These are phyloP conservation scores for Zhengitettix transpicula DNA, from an alignment of 2,888 invertebrate species.

Conservation along the genomic window DNA sequence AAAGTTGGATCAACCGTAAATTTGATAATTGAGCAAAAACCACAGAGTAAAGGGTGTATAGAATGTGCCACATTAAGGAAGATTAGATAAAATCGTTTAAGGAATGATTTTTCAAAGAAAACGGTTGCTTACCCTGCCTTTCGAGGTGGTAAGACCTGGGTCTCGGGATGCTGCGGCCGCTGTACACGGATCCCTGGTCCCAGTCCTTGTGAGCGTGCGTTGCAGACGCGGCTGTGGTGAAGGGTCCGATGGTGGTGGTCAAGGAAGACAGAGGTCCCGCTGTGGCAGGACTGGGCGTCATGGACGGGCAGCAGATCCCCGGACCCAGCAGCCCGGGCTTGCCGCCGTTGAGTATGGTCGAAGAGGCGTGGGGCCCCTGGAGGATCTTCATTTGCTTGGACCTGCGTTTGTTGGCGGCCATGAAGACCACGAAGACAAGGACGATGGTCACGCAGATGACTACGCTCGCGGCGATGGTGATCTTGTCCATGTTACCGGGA, in stretches of 20 bases:
- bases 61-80: too few species aligned
- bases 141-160: conserved; percentile 70
- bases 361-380: conserved; percentile 37
- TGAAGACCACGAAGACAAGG: conserved; percentile 76
- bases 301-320: not conserved
- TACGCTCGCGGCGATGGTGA: conserved; percentile 83
- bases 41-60: too few species aligned
- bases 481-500: conserved; percentile 70
- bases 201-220: conserved; percentile 37
- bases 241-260: conserved; percentile 60
- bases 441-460: conserved; percentile 86
- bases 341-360: conserved; percentile 21
- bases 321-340: conserved; percentile 21
- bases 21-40: too few species aligned
- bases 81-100: too few species aligned
- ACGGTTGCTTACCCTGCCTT: conserved; percentile 25
- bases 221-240: conserved; percentile 27
- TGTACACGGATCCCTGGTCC: conserved; percentile 82
- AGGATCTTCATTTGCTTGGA: conserved; percentile 55
- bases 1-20: too few species aligned
- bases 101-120: not conserved
- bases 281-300: conserved; percentile 51
- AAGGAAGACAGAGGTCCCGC: conserved; percentile 69
- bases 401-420: conserved; percentile 66
- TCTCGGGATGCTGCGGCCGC: conserved; percentile 75